Evolutionary conservation across 2,113 vertebrate species (phyloP), one percentile per base, ranked within the genome.

Genomic region (Platichthys flesus): DNA sequence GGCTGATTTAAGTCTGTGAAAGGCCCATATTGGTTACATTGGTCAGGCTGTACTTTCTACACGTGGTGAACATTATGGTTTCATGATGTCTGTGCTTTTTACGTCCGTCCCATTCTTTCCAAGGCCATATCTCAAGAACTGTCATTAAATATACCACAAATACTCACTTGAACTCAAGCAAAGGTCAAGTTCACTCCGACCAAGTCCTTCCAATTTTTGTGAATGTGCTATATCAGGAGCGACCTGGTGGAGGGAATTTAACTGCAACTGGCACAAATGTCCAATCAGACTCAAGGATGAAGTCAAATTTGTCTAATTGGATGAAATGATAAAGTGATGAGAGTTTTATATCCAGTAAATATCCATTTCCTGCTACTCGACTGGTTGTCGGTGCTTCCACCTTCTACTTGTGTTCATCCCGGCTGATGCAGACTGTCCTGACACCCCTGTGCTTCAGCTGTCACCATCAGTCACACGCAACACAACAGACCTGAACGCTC

Each of bases 401-500:
- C 68, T 26, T 67, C n/a, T 35, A 2, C 62, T 56, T 76, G 52
- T 73, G 67, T 64, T 55, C 86, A 35, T 77, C 1, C 31, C 10
- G 45, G 56, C 68, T 55, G 35, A 63, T 74, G 72, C 45, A 55
- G 65, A 81, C 55, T 40, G 49, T 74, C 76, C 60, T 68, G 81
- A 77, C 82, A 82, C 85, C 57, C 75, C 71, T 81, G 65, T 68
- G 78, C 78, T 79, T 83, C 85, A 86, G 81, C 88, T 89, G 90
- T 88, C 86, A 63, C 55, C 71, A 71, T 83, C 89, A 81, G 65
- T 87, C 84, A 78, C 18, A 71, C 71, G 76, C 78, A 86, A 70
- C 65, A 82, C 82, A 75, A 73, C 83, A 79, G 86, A 78, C 78
- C 78, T 77, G 26, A 82, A 75, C 71, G 45, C 57, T 45, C 58